Conservation (phyloP, 1,140 invertebrate species). For the Cotesia vestalis region DNA sequence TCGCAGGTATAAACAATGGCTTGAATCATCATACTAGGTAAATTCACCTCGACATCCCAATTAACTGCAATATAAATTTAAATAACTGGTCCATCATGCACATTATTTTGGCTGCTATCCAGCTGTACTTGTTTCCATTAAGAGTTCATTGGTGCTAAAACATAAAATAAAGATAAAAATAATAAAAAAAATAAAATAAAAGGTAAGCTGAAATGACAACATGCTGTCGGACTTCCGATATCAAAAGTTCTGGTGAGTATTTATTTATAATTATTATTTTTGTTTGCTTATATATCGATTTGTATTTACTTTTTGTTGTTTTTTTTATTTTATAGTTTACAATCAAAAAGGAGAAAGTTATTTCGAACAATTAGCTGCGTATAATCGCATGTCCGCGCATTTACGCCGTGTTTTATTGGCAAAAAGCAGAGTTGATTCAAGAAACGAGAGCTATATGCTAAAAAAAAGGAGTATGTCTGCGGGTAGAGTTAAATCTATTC, state of each 20-base stretch:
- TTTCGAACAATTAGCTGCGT: constrained; percentile 56
- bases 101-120: background rate
- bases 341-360: constrained; percentile 59
- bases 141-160: background rate
- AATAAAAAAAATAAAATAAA: background rate
- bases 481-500: constrained; percentile 33
- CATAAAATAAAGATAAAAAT: background rate
- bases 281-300: background rate
- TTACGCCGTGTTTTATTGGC: constrained; percentile 56
- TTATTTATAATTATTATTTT: background rate
- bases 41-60: background rate
- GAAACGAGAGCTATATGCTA: constrained; percentile 51
- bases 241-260: constrained; percentile 58
- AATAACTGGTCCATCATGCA: constrained; percentile 4
- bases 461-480: constrained; percentile 44
- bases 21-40: background rate
- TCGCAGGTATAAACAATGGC: constrained; percentile 7
- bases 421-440: constrained; percentile 56
- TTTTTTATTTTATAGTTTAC: constrained; percentile 44
- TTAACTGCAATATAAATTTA: background rate
- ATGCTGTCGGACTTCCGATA: constrained; percentile 45
- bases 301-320: constrained; percentile 3
- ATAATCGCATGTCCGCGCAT: constrained; percentile 58
- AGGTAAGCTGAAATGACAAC: constrained; percentile 49
- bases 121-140: background rate